These are phyloP conservation scores for Palloptera scutellata DNA, from an alignment of 2,888 invertebrate genomes.

Conservation along the genomic window DNA sequence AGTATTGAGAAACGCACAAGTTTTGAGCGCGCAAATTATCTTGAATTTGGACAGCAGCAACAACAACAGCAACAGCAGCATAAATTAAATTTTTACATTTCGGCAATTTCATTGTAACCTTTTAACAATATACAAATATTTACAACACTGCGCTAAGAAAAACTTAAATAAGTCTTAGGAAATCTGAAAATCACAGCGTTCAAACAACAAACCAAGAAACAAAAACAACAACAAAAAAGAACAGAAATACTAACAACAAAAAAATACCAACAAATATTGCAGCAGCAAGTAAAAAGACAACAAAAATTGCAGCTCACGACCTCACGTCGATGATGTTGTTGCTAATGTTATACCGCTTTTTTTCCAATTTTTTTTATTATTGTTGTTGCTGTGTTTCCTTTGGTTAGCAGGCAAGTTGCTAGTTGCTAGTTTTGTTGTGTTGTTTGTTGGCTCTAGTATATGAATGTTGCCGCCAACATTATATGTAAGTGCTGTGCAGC, in stretches of 20 bases:
- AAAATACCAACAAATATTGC: not conserved
- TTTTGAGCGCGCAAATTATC: not conserved
- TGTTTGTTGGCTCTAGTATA: no score
- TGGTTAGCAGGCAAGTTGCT: conserved; percentile 31
- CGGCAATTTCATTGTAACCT: no score
- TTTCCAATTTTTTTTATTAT: conserved; percentile 2
- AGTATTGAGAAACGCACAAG: not conserved
- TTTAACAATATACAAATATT: not conserved
- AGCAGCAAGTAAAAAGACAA: conserved; percentile 8
- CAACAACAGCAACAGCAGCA: not conserved
- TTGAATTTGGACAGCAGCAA: not conserved
- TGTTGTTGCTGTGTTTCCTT: not conserved
- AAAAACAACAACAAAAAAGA: not conserved
- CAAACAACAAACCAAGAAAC: not conserved
- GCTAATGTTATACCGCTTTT: not conserved
- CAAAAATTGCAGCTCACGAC: conserved; percentile 43
- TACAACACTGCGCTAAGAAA: not conserved
- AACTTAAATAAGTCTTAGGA: not conserved
- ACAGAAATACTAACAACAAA: not conserved
- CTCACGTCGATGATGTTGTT: conserved; percentile 43
- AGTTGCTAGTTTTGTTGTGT: conserved; percentile 26
- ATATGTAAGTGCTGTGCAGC: no score
- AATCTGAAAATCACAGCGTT: not conserved
- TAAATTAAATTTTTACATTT: conserved; percentile 1
- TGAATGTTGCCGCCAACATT: no score